phyloP scores from a whole-genome alignment of 2,113 vertebrate species.

The Antigone vipio region DNA sequence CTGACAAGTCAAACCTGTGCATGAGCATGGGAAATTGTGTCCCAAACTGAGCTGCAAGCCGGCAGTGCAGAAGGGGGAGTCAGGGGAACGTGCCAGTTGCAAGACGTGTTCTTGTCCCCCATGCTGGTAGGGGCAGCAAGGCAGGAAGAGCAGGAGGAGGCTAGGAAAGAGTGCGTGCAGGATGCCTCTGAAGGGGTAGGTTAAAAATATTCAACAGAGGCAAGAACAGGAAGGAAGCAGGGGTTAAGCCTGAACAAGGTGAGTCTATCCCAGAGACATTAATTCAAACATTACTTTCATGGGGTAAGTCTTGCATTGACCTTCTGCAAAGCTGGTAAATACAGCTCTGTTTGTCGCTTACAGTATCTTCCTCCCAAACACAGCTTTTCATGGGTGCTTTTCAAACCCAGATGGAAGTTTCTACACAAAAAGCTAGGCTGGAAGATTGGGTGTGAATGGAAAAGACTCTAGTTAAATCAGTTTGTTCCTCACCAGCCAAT shows the following conservation, averaged over 20 bases:
- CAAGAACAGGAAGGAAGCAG: constrained; percentile 70
- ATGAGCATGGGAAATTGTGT: background rate
- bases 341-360: background rate
- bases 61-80: background rate
- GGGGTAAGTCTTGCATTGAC: background rate
- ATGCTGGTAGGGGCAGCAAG: background rate
- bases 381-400: background rate
- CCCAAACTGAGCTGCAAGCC: background rate
- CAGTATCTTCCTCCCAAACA: background rate
- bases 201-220: constrained; percentile 65
- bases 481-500: background rate
- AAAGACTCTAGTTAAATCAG: background rate
- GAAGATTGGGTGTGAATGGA: background rate
- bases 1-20: background rate
- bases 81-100: background rate
- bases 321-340: background rate
- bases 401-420: background rate
- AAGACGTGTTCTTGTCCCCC: fast-evolving
- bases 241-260: constrained; percentile 3
- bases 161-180: background rate
- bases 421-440: background rate
- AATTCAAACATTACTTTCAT: background rate
- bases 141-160: background rate
- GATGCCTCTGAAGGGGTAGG: background rate
- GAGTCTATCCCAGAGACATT: background rate